Conservation (phyloP, 2,888 invertebrate genomes). For the Euzophera pinguis region DNA sequence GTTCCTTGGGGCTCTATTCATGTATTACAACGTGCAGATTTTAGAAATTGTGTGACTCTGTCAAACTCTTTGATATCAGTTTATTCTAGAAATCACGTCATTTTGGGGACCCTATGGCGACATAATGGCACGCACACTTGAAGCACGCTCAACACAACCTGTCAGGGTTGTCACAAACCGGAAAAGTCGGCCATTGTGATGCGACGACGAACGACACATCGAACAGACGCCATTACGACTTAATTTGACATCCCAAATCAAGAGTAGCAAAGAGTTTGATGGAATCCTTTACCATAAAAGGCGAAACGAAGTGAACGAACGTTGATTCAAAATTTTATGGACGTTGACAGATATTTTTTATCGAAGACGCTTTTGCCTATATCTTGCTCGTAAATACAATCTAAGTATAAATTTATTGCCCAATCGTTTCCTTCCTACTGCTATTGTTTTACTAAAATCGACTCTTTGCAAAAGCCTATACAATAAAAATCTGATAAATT, state of each 20-base stretch:
- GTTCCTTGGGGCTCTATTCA: no score
- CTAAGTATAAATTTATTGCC: not conserved
- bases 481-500: no score
- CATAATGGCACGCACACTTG: slow-evolving; percentile 21
- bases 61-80: no score
- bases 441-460: no score
- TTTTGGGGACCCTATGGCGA: slow-evolving; percentile 15
- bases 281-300: not conserved
- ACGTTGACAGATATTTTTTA: not conserved
- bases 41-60: no score
- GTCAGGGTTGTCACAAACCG: slow-evolving; percentile 21
- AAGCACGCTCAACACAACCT: slow-evolving; percentile 16
- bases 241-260: slow-evolving; percentile 28
- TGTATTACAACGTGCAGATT: no score
- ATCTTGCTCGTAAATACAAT: not conserved
- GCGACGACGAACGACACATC: slow-evolving; percentile 21
- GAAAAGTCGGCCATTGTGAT: slow-evolving; percentile 29
- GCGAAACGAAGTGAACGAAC: not conserved
- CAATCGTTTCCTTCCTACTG: no score
- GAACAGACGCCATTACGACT: slow-evolving; percentile 13
- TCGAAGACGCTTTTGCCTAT: not conserved
- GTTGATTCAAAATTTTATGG: not conserved
- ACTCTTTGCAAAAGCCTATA: no score
- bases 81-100: not conserved
- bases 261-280: not conserved